Base-by-base conservation (phyloP, 2,797 vertebrate species). In the Pangasius macronema region DNA sequence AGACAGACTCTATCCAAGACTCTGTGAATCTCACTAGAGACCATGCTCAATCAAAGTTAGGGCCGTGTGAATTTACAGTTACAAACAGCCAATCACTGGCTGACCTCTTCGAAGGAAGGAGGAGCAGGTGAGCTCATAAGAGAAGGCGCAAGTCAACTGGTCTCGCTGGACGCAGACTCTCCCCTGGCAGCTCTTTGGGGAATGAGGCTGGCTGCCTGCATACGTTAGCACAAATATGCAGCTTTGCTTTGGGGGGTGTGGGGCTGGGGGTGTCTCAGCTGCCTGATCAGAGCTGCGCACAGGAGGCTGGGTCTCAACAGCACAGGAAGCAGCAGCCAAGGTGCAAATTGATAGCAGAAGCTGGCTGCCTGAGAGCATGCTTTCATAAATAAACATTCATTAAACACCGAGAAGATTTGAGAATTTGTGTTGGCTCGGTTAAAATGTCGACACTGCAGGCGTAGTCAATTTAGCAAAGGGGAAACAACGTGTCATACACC, bases 301-400 rank as follows among this genome's bases (percentile, higher is more conserved):
- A 91, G 85, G 88, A 91, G 91, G 82, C 87, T 87, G 87, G 61
- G 51, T n/a, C 84, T 85, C 72, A 49, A 14, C 84, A 76, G 33
- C 70, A 76, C 51, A n/a, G 39, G 36, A 84, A 42, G 87, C 89
- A 82, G 81, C 86, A 89, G 90, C 85, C 89, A 59, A 81, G 85
- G 77, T 86, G 85, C 53, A 59, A 86, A 86, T 51, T 80, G 77
- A 80, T n/a, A 86, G 36, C 61, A 55, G 85, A 57, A 80, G 85
- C 49, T 68, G 63, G 75, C 30, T 80, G 76, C 24, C 33, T 51
- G 76, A 57, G 76, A 4, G 1, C 61, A 33, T 8, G 53, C 42
- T 61, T 49, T 68, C 42, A 84, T 80, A 57, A 84, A 84, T 33
- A 53, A 57, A 72, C 33, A 36, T 55, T 84, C 68, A 84, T 72